phyloP scores from a whole-genome alignment of 1,140 invertebrate species.

The Pseudoatta argentina region DNA sequence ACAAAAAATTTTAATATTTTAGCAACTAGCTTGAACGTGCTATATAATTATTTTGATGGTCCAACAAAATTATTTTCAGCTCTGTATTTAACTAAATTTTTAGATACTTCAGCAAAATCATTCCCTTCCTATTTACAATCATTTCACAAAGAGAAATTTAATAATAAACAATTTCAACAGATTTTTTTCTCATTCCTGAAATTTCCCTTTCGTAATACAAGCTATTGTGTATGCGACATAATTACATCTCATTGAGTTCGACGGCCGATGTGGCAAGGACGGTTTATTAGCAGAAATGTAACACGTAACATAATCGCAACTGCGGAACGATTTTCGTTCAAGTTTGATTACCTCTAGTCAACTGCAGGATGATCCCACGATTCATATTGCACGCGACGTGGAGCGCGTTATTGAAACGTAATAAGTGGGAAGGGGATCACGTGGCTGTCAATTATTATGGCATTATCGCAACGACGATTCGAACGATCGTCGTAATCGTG shows the following conservation, averaged over 20 bases:
- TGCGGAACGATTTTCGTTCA: conserved; percentile 29
- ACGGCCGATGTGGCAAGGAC: neutral
- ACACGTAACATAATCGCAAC: neutral
- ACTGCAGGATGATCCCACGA: conserved; percentile 3
- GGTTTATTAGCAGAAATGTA: conserved; percentile 22
- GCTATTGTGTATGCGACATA: neutral
- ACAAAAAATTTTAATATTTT: too few relatives aligned
- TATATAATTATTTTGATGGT: too few relatives aligned
- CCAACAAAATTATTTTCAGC: too few relatives aligned
- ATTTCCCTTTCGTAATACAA: neutral
- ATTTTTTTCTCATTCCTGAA: neutral
- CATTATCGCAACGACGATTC: conserved; percentile 10
- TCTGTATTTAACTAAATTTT: too few relatives aligned
- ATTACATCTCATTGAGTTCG: conserved; percentile 1
- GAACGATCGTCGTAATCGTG: neutral
- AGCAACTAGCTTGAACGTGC: too few relatives aligned
- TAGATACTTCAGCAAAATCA: too few relatives aligned
- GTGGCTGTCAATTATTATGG: conserved; percentile 1
- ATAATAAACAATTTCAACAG: neutral
- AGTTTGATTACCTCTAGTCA: conserved; percentile 18
- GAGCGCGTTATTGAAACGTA: neutral
- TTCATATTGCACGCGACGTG: neutral
- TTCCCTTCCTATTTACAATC: neutral
- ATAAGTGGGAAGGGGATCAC: neutral
- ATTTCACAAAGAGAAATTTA: neutral